Evolutionary conservation across 2,797 vertebrate species (phyloP).

Genomic region (Dipus sagitta): DNA sequence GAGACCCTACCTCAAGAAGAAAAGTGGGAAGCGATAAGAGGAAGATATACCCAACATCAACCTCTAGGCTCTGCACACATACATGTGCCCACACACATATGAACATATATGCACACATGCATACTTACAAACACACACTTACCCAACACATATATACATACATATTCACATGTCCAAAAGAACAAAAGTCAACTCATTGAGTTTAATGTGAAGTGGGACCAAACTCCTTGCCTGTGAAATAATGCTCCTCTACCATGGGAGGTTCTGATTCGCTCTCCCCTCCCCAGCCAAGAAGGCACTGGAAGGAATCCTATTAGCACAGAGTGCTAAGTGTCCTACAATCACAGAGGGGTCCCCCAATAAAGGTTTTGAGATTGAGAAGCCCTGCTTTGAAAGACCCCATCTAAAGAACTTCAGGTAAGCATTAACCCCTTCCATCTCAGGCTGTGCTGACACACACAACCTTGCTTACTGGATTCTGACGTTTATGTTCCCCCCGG

Average conservation of each 20-base stretch:
- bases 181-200: background rate
- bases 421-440: conserved; percentile 37
- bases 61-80: too few relatives aligned
- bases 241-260: background rate
- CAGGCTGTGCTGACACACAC: conserved; percentile 45
- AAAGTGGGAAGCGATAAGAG: too few relatives aligned
- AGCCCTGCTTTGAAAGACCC: background rate
- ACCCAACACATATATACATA: too few relatives aligned
- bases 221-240: background rate
- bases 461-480: conserved; percentile 15
- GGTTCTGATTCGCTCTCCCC: background rate
- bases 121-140: too few relatives aligned
- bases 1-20: too few relatives aligned
- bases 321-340: too few relatives aligned
- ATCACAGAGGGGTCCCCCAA: background rate
- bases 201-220: background rate
- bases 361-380: background rate
- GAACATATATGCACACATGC: too few relatives aligned
- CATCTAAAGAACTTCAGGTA: background rate
- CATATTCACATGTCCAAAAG: background rate
- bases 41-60: too few relatives aligned
- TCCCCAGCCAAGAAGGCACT: background rate
- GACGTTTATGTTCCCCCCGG: conserved; percentile 52
- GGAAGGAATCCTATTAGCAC: background rate
- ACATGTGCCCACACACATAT: too few relatives aligned